Evolutionary conservation across 2,888 invertebrate genomes (phyloP).

Genomic region (Octonoba sinensis): DNA sequence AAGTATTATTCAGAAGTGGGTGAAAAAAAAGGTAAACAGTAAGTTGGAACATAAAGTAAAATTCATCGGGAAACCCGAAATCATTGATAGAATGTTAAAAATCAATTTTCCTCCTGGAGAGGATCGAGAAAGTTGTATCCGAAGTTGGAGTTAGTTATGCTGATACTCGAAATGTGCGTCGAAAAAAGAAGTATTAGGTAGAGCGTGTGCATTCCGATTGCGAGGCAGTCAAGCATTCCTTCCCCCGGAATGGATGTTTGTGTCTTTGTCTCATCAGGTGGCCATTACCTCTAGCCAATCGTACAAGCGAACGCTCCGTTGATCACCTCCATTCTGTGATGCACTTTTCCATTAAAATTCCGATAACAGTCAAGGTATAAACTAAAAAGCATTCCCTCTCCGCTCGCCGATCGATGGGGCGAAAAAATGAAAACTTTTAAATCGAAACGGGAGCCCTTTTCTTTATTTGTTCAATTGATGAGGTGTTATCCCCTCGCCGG

Average conservation of each 20-base stretch:
- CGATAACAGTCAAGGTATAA: slow-evolving; percentile 48
- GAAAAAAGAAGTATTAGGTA: background rate
- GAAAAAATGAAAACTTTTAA: slow-evolving; percentile 18
- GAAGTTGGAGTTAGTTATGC: no score
- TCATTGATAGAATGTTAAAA: no score
- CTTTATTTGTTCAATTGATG: slow-evolving; percentile 38
- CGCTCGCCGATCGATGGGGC: slow-evolving; percentile 22
- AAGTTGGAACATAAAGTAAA: no score
- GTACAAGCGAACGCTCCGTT: slow-evolving; percentile 30
- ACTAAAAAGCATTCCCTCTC: slow-evolving; percentile 40
- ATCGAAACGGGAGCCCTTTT: slow-evolving; percentile 29
- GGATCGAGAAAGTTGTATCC: no score
- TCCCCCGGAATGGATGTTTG: background rate
- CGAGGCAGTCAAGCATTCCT: background rate
- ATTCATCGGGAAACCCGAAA: no score
- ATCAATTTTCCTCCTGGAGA: no score
- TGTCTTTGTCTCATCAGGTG: slow-evolving; percentile 24
- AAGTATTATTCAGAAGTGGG: no score
- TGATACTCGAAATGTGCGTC: no score
- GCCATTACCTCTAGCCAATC: slow-evolving; percentile 43
- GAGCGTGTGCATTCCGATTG: background rate
- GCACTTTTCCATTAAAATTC: slow-evolving; percentile 53
- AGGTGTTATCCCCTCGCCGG: slow-evolving; percentile 10
- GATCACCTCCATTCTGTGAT: slow-evolving; percentile 25
- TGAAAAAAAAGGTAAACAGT: no score